phyloP scores from a whole-genome alignment of 2,797 vertebrate species.

The Choloepus didactylus region DNA sequence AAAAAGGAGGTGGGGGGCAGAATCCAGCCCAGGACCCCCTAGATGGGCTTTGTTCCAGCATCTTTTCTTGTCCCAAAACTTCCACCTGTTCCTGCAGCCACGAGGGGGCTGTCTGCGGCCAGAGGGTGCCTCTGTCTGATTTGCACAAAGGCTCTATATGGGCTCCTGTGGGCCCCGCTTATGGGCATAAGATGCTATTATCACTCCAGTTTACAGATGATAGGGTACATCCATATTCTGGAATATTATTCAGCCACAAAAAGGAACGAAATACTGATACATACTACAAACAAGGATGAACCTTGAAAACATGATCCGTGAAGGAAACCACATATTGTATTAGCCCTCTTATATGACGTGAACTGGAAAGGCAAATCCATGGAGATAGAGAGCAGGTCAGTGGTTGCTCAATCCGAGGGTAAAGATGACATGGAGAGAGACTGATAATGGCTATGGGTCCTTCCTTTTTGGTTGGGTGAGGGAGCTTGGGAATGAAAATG shows the following conservation, averaged over 20 bases:
- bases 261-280: not conserved
- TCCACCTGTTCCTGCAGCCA: no score
- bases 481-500: not conserved
- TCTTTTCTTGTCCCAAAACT: no score
- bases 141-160: not conserved
- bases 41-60: not conserved
- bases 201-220: not conserved
- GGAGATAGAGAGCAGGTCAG: not conserved
- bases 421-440: no score
- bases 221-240: no score
- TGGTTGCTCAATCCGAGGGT: not conserved
- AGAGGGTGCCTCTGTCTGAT: not conserved
- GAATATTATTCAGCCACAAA: not conserved
- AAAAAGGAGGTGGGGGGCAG: not conserved
- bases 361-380: not conserved
- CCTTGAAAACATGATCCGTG: not conserved
- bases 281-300: no score
- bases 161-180: not conserved
- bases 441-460: not conserved
- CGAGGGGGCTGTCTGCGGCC: not conserved
- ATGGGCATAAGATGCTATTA: not conserved
- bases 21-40: not conserved
- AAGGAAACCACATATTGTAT: not conserved
- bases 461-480: not conserved
- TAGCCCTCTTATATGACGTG: not conserved